phyloP scores from a whole-genome alignment of 2,888 invertebrate genomes.

The Lithophane ornitopus region DNA sequence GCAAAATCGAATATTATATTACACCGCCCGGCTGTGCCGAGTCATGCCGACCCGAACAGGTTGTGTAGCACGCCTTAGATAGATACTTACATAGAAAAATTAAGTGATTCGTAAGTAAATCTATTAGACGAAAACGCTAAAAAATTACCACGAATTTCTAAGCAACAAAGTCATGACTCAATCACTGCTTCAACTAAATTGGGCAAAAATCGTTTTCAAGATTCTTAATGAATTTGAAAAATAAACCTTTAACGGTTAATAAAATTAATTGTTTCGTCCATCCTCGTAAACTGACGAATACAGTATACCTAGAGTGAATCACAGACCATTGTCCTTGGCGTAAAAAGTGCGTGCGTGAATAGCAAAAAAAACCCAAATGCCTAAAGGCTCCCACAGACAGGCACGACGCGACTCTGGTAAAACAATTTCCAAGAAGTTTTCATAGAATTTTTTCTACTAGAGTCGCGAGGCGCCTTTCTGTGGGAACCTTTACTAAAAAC shows the following conservation, averaged over 20 bases:
- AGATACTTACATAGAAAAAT: background rate
- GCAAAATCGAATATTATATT: no score
- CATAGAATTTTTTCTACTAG: no score
- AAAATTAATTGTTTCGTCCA: background rate
- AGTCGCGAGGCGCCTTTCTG: no score
- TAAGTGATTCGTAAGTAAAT: no score
- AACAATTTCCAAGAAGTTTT: no score
- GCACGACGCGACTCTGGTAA: no score
- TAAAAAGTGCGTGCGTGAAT: constrained; percentile 23
- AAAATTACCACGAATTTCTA: background rate
- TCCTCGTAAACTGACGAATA: constrained; percentile 1
- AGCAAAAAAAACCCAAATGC: background rate
- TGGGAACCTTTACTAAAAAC: background rate
- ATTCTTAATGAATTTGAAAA: background rate
- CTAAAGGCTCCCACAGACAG: no score
- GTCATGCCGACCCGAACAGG: background rate
- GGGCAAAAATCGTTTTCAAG: background rate
- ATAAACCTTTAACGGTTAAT: background rate
- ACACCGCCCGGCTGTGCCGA: no score
- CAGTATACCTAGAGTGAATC: background rate
- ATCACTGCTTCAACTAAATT: background rate
- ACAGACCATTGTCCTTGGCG: constrained; percentile 10
- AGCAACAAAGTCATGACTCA: background rate
- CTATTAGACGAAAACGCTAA: no score
- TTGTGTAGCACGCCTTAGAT: background rate